phyloP scores from a whole-genome alignment of 1,140 invertebrate genomes.

The Hyles euphorbiae region DNA sequence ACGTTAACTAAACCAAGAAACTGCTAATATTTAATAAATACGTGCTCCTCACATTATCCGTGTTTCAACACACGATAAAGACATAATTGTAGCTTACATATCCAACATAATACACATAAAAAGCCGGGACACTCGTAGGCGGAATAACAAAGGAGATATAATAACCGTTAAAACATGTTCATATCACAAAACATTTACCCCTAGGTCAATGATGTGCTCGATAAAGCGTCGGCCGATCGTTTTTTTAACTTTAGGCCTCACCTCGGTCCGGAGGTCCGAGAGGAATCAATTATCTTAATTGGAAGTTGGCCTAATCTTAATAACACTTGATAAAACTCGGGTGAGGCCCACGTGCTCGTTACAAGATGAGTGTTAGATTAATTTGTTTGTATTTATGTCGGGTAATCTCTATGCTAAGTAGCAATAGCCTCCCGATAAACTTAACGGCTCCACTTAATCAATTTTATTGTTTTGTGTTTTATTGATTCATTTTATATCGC shows the following conservation, averaged over 20 bases:
- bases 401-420: no score
- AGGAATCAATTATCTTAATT: conserved; percentile 68
- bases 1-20: no score
- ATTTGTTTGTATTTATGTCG: conserved; percentile 27
- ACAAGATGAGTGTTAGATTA: conserved; percentile 25
- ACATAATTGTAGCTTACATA: no score
- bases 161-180: background rate
- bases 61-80: no score
- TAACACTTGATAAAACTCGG: conserved; percentile 35
- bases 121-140: no score
- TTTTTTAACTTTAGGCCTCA: conserved; percentile 39
- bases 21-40: no score
- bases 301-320: conserved; percentile 54
- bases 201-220: background rate
- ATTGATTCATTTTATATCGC: background rate
- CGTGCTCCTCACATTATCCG: no score
- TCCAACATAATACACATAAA: no score
- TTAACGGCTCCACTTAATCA: no score
- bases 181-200: background rate
- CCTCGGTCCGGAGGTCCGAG: conserved; percentile 30
- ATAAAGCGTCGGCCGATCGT: conserved; percentile 40
- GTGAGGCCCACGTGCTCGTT: conserved; percentile 18
- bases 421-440: no score
- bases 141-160: no score
- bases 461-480: conserved; percentile 4